Evolutionary conservation across 2,888 invertebrate genomes (phyloP).

Genomic region (Bugulina stolonifera): DNA sequence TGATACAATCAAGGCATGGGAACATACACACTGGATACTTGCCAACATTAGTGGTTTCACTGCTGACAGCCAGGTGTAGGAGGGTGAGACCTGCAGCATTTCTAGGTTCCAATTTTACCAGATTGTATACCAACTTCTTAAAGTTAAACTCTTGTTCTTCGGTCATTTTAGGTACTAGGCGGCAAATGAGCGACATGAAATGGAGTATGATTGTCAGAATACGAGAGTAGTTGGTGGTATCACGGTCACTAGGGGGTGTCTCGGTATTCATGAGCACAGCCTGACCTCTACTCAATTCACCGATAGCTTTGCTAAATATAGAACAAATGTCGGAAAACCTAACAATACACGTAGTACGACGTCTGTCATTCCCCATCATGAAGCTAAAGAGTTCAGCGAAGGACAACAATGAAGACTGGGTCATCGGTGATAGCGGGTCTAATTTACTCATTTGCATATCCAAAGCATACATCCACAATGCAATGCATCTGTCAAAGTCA

Average conservation of each 20-base stretch:
- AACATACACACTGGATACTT: conserved; percentile 68
- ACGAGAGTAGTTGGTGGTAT: conserved; percentile 72
- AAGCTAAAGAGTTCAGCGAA: conserved; percentile 81
- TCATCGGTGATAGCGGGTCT: conserved; percentile 87
- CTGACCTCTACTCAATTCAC: conserved; percentile 56
- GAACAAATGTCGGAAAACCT: conserved; percentile 74
- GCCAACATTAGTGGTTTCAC: conserved; percentile 65
- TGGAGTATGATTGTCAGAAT: conserved; percentile 80
- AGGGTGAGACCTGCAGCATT: conserved; percentile 51
- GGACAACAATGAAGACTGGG: conserved; percentile 85
- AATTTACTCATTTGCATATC: conserved; percentile 91
- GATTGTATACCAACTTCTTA: conserved; percentile 66
- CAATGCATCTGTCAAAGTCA: conserved; percentile 79
- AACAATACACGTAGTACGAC: conserved; percentile 65
- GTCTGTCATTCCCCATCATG: conserved; percentile 72
- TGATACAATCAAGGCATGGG: conserved; percentile 66
- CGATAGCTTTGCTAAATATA: conserved; percentile 73
- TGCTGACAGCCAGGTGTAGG: conserved; percentile 74
- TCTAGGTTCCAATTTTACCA: conserved; percentile 66
- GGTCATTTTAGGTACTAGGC: conserved; percentile 48
- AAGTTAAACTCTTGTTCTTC: conserved; percentile 56
- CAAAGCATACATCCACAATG: conserved; percentile 91
- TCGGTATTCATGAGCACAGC: conserved; percentile 33
- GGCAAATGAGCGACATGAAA: conserved; percentile 47
- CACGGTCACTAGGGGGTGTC: conserved; percentile 54